These are phyloP conservation scores for Drosophila quinaria DNA, from an alignment of 2,888 invertebrate genomes.

Conservation along the genomic window DNA sequence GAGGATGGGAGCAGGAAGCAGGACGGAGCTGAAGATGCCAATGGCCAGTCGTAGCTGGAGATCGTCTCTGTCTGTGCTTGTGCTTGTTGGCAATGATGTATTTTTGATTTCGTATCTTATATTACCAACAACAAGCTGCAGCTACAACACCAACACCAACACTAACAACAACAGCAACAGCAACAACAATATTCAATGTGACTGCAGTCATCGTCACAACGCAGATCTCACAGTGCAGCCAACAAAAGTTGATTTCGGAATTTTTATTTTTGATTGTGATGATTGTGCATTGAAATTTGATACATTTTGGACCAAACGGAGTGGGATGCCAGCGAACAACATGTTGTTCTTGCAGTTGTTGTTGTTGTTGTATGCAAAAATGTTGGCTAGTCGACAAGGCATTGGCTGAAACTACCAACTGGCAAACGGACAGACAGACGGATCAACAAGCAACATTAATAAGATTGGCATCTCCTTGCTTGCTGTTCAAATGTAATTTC, in stretches of 20 bases:
- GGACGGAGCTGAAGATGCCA: slow-evolving; percentile 44
- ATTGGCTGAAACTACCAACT: slow-evolving; percentile 65
- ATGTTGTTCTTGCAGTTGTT: slow-evolving; percentile 34
- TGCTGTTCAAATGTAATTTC: slow-evolving; percentile 79
- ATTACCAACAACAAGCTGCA: slow-evolving; percentile 75
- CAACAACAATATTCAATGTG: slow-evolving; percentile 46
- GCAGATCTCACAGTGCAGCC: slow-evolving; percentile 22
- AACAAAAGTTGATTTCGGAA: slow-evolving; percentile 79
- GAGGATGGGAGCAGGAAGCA: slow-evolving; percentile 38
- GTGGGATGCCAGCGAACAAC: slow-evolving; percentile 45
- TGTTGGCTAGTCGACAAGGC: slow-evolving; percentile 78
- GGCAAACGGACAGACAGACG: slow-evolving; percentile 23
- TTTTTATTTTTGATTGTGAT: slow-evolving; percentile 83
- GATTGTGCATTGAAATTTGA: slow-evolving; percentile 85
- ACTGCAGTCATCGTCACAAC: slow-evolving; percentile 59
- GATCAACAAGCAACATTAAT: slow-evolving; percentile 72
- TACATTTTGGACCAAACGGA: slow-evolving; percentile 81
- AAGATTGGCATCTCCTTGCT: slow-evolving; percentile 79
- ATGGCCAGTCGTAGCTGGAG: slow-evolving; percentile 42
- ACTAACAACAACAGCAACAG: slow-evolving; percentile 24
- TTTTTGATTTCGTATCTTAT: slow-evolving; percentile 83
- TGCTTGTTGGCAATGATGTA: slow-evolving; percentile 83
- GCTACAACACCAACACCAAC: slow-evolving; percentile 41
- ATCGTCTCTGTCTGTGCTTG: slow-evolving; percentile 36
- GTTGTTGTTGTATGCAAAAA: slow-evolving; percentile 69